These are phyloP conservation scores for Apis cerana DNA, from an alignment of 1,140 invertebrate species.

Conservation along the genomic window DNA sequence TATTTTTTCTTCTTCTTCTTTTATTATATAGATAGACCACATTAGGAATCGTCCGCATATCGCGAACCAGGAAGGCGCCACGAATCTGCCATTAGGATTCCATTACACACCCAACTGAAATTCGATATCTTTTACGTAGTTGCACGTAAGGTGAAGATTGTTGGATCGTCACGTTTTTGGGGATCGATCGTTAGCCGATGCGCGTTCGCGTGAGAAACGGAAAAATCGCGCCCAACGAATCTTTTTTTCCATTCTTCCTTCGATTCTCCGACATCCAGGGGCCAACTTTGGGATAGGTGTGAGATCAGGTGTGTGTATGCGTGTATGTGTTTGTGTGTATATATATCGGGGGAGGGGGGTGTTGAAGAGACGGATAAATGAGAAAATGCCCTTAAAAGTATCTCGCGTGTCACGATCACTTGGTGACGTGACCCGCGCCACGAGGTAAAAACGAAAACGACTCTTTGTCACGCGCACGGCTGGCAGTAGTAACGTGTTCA, in stretches of 20 bases:
- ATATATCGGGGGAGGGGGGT: no score
- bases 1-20: neutral
- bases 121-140: constrained; percentile 32
- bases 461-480: constrained; percentile 14
- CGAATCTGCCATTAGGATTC: constrained; percentile 40
- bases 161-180: no score
- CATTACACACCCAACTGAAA: constrained; percentile 44
- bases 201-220: constrained; percentile 6
- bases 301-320: no score
- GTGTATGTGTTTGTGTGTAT: no score
- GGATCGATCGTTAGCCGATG: neutral
- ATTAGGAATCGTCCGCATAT: constrained; percentile 48
- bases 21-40: constrained; percentile 58
- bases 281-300: no score
- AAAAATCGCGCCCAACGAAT: neutral
- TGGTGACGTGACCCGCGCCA: neutral
- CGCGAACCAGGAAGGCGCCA: constrained; percentile 46
- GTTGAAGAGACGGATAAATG: constrained; percentile 16
- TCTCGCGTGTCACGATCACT: neutral
- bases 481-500: constrained; percentile 39
- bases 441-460: neutral
- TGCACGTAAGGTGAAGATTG: neutral
- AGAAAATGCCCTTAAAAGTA: constrained; percentile 32
- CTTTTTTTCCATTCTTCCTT: no score
- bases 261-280: neutral